Conservation (phyloP, 1,140 invertebrate species). For the Trichonephila clavipes region DNA sequence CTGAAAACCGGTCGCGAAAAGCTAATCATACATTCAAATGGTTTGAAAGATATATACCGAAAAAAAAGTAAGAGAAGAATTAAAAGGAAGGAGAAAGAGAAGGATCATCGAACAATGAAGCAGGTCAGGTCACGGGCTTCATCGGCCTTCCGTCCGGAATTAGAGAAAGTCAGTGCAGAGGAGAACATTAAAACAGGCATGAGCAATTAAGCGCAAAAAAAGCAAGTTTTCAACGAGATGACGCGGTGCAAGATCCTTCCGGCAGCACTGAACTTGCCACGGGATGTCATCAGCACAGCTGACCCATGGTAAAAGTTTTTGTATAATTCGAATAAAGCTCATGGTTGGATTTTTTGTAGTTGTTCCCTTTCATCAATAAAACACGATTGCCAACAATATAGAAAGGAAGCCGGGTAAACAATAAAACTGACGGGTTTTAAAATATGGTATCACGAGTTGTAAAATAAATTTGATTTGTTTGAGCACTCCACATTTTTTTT, state of each 20-base stretch:
- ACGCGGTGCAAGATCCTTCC: not conserved
- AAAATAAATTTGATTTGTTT: too few species aligned
- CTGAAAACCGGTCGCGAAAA: not conserved
- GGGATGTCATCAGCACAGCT: not conserved
- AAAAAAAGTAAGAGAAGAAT: conserved; percentile 2
- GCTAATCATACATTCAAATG: not conserved
- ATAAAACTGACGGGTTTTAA: too few species aligned
- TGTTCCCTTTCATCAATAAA: too few species aligned
- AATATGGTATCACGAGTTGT: too few species aligned
- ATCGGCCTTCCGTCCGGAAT: conserved; percentile 26
- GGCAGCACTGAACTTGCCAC: not conserved
- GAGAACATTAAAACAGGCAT: conserved; percentile 26
- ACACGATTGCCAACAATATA: too few species aligned
- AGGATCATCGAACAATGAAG: not conserved
- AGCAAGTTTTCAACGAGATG: not conserved
- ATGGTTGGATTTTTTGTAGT: not conserved
- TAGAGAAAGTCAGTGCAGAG: not conserved
- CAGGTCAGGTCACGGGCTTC: conserved; percentile 47
- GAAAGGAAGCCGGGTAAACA: too few species aligned
- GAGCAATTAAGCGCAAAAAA: conserved; percentile 58
- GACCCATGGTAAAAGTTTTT: not conserved
- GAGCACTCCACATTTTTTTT: too few species aligned
- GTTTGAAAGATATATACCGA: not conserved
- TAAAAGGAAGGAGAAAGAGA: conserved; percentile 13
- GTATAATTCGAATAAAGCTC: not conserved